Evolutionary conservation across 2,113 vertebrate genomes (phyloP), one percentile per base, ranked within the genome.

Genomic region (Carassius carassius): DNA sequence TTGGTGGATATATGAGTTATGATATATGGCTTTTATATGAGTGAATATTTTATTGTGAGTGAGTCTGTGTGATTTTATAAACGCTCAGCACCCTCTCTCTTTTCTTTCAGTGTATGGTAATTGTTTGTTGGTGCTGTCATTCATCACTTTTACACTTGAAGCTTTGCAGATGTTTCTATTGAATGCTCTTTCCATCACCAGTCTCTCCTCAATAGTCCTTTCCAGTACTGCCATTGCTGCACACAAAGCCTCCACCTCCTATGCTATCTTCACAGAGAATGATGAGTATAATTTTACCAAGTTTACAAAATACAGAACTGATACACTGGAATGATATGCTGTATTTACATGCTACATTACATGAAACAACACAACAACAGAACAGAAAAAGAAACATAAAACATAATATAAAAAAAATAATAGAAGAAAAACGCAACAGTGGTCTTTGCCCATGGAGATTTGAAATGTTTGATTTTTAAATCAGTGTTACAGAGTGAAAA

Each of bases 71-170:
- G 41, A 17, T 73, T 56, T 77, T n/a, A n/a, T 73, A 21, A 47
- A 12, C 70, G 23, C 21, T 44, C 19, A 69, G 16, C 32, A 4
- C 9, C 19, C 35, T 51, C 11, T 16, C 62, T 51, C 47, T 51
- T 54, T 51, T 58, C 49, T 54, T 51, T 35, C 5, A 23, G 44
- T 81, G 25, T 54, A 35, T 70, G 44, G 37, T 35, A 51, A 35
- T 25, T 35, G 79, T 69, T 84, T 87, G 58, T 69, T 84, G 58
- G 60, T 76, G 51, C 54, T 74, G 29, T 86, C 81, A 54, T 79
- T 87, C 21, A 41, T 56, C n/a, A n/a, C 73, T 75, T 60, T 76
- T 54, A 44, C 67, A 58, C 74, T 67, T 84, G n/a, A 76, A 81
- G 58, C 25, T 21, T 12, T 81, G 60, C 58, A 75, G 82, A 72